A percentile compares a stretch with the other conserved stretches of the same genome.
These are phyloP conservation scores for Drosophila azteca DNA, from an alignment of 1,140 invertebrate species.

Conservation along the genomic window DNA sequence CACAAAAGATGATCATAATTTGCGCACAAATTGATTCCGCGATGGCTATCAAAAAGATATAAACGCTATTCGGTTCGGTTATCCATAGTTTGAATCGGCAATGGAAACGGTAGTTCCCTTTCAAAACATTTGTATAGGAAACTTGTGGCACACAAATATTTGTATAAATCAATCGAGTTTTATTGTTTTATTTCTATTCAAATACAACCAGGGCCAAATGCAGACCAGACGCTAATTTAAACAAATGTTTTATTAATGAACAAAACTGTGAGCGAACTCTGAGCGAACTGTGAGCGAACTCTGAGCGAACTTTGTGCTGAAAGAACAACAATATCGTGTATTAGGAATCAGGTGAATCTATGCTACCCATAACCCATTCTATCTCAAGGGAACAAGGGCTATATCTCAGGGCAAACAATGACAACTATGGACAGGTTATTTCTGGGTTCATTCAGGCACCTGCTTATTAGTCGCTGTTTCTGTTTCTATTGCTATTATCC, in stretches of 20 bases:
- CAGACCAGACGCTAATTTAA: slow-evolving; percentile 35
- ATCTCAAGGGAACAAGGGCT: neutral
- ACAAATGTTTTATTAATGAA: slow-evolving; percentile 42
- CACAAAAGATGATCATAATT: slow-evolving; percentile 2
- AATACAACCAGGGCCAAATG: slow-evolving; percentile 42
- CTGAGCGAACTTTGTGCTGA: no score
- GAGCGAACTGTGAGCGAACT: no score
- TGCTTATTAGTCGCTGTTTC: slow-evolving; percentile 36
- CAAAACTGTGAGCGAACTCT: neutral
- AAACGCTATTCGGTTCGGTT: neutral
- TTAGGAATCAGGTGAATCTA: neutral
- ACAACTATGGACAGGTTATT: slow-evolving; percentile 17
- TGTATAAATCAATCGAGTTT: slow-evolving; percentile 31
- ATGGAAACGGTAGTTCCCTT: slow-evolving; percentile 37
- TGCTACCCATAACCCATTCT: no score
- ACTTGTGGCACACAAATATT: slow-evolving; percentile 10
- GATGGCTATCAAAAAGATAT: slow-evolving; percentile 21
- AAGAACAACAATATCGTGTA: neutral
- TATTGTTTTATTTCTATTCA: slow-evolving; percentile 37
- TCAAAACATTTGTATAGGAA: slow-evolving; percentile 18
- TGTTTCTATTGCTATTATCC: slow-evolving; percentile 35
- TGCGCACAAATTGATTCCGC: neutral
- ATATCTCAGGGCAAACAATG: slow-evolving; percentile 22
- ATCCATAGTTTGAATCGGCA: slow-evolving; percentile 7
- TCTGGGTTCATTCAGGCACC: slow-evolving; percentile 29